Evolutionary conservation across 2,888 invertebrate species (phyloP).

Genomic region (Stenotaenia linearis): DNA sequence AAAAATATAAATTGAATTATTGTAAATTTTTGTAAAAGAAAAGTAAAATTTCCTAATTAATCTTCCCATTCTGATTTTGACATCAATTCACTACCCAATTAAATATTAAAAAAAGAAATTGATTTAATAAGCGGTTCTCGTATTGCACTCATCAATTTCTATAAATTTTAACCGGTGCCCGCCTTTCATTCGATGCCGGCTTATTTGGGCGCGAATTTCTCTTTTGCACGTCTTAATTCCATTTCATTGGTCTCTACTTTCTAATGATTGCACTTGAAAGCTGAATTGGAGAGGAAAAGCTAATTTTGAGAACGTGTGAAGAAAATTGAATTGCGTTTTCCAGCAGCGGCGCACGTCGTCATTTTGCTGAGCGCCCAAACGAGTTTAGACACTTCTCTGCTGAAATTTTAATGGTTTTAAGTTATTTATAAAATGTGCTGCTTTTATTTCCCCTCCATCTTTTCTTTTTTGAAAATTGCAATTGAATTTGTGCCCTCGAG

Average conservation of each 20-base stretch:
- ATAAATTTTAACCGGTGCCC: not conserved
- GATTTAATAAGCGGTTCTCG: constrained; percentile 4
- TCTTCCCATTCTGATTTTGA: too few relatives aligned
- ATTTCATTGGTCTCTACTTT: constrained; percentile 17
- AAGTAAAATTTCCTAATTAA: too few relatives aligned
- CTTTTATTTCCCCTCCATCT: not conserved
- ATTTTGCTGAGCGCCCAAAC: not conserved
- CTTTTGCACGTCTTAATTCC: constrained; percentile 15
- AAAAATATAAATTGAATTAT: too few relatives aligned
- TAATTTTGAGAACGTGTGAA: constrained; percentile 20
- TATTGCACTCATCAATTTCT: not conserved
- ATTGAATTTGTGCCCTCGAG: not conserved
- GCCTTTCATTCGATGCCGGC: not conserved
- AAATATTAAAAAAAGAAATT: too few relatives aligned
- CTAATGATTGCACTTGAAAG: constrained; percentile 21
- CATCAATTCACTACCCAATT: too few relatives aligned
- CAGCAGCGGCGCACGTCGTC: not conserved
- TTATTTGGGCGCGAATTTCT: constrained; percentile 14
- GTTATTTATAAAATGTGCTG: not conserved
- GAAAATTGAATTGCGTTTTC: constrained; percentile 21
- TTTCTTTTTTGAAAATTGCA: not conserved
- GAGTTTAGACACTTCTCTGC: not conserved
- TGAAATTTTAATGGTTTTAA: not conserved
- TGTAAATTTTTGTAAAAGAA: too few relatives aligned
- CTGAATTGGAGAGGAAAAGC: constrained; percentile 26